Conservation (phyloP, 2,113 vertebrate species). For the Gopherus evgoodei region DNA sequence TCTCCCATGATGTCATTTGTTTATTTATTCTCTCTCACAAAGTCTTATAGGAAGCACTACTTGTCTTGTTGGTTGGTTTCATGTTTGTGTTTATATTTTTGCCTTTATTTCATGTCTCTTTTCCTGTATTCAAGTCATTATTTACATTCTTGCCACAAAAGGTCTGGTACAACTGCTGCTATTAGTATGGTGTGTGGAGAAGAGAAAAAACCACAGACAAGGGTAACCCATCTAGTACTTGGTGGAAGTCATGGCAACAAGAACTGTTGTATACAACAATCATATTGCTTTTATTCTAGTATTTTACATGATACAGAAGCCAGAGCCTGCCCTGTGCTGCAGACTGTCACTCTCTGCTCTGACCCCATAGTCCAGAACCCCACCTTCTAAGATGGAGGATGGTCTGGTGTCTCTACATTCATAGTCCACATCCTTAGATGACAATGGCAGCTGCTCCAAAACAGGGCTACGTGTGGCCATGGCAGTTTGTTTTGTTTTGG, state of each 20-base stretch:
- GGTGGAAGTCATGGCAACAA: background rate
- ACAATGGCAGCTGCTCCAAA: conserved; percentile 23
- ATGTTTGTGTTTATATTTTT: background rate
- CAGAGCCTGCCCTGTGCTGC: background rate
- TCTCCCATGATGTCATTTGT: background rate
- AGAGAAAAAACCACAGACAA: background rate
- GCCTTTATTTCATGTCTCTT: background rate
- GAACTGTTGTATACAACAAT: background rate
- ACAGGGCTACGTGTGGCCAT: background rate
- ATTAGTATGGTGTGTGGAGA: background rate
- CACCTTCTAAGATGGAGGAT: background rate
- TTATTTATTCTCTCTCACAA: background rate
- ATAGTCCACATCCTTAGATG: conserved; percentile 12
- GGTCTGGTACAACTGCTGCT: background rate
- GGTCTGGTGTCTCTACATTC: background rate
- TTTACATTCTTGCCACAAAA: background rate
- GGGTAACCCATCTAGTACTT: background rate
- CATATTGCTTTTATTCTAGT: background rate
- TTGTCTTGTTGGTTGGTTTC: conserved; percentile 7
- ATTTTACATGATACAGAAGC: background rate
- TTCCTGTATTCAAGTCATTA: background rate
- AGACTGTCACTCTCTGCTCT: background rate
- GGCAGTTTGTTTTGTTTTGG: background rate
- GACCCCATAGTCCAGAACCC: background rate
- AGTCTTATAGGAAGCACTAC: background rate